Base-by-base conservation (phyloP, 2,888 invertebrate genomes). In the Anthophora plumipes region DNA sequence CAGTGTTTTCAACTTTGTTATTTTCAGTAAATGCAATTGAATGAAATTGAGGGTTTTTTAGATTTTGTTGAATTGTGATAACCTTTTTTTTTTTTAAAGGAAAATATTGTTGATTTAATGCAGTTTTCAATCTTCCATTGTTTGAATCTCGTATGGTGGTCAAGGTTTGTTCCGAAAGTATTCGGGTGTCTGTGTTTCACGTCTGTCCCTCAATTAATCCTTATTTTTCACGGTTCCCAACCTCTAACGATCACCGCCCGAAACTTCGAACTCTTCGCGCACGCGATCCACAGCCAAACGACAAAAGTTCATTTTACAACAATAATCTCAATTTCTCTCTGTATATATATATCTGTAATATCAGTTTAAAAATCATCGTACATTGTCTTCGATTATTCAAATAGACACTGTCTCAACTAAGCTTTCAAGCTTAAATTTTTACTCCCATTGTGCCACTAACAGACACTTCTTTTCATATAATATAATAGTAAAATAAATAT, bases 161-260 rank as follows among this genome's bases (percentile, higher is more conserved):
- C 22, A 20, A 22, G 48, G 14, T 9, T 37, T 37, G 39, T 11
- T 52, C 17, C 5, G 17, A 52, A 39, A 66, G 11, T 22, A 22
- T 22, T 17, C 14, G 50, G 50, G 39, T 50, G 37, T 52, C 22
- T 8, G 3, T 20, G 64, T 48, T 31, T 17, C 4, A 20, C 20
- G 37, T 22, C 22, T 52, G 66, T 52, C 20, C 66, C 52, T 50
- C 66, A 7, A 66, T 66, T 52, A 66, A 66, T 66, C 66, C 52
- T 50, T 66, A 52, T 66, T 66, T 66, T 66, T 39, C 60, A 69
- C 60, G 69, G 69, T 69, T n/a, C 48, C 17, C 7, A 66, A 52
- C 25, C 43, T 43, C 17, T 3, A 61, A 17, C 25, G 11, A 43
- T 11, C 52, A 14, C 50, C 20, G 22, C 20, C 52, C 50, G 22